phyloP scores from a whole-genome alignment of 1,140 invertebrate genomes.

The Phymastichus coffea region DNA sequence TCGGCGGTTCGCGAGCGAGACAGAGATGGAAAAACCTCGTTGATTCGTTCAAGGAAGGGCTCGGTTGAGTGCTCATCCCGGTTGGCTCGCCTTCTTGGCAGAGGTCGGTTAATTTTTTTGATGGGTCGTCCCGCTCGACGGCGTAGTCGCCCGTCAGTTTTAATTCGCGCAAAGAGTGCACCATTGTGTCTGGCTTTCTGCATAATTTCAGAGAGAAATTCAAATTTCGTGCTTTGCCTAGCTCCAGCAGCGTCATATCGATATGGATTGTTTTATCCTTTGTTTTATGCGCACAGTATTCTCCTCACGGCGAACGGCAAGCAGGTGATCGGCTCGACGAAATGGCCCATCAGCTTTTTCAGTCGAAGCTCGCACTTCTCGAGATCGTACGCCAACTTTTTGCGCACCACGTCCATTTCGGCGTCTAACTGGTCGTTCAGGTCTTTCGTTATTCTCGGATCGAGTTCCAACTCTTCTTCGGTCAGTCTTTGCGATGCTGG shows the following conservation, averaged over 20 bases:
- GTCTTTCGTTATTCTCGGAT: slow-evolving; percentile 64
- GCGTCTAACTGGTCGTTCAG: slow-evolving; percentile 61
- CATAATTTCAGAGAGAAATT: slow-evolving; percentile 8
- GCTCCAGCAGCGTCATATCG: too few species aligned
- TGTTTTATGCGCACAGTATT: slow-evolving; percentile 46
- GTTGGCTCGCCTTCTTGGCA: too few species aligned
- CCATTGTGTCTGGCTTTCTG: slow-evolving; percentile 50
- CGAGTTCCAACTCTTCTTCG: slow-evolving; percentile 63
- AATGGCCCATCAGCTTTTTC: slow-evolving; percentile 70
- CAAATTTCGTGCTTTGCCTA: too few species aligned
- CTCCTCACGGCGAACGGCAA: slow-evolving; percentile 64
- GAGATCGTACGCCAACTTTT: slow-evolving; percentile 64
- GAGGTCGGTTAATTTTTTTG: neutral
- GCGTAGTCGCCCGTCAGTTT: slow-evolving; percentile 58
- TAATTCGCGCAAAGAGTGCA: slow-evolving; percentile 64
- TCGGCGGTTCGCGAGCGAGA: too few species aligned
- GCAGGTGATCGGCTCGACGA: slow-evolving; percentile 67
- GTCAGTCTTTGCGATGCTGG: slow-evolving; percentile 60
- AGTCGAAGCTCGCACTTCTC: slow-evolving; percentile 70
- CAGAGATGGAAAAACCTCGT: too few species aligned
- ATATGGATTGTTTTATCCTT: neutral
- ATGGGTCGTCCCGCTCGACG: neutral
- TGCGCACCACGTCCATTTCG: slow-evolving; percentile 62
- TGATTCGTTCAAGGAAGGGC: too few species aligned
- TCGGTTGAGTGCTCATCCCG: too few species aligned